phyloP scores from a whole-genome alignment of 2,113 vertebrate species.

The Vidua chalybeata region DNA sequence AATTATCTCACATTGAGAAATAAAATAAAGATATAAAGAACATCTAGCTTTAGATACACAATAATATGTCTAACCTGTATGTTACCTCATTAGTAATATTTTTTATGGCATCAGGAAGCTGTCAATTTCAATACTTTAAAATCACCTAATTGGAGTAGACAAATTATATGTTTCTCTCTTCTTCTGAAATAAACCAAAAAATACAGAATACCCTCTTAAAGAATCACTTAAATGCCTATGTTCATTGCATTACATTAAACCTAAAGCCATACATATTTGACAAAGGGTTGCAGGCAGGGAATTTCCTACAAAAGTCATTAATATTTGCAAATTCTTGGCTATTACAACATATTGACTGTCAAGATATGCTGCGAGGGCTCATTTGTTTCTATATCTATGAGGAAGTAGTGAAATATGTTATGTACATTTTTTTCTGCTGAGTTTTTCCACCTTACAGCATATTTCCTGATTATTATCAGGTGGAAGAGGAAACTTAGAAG shows the following conservation, averaged over 20 bases:
- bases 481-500: not conserved
- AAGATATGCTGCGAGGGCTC: not conserved
- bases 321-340: not conserved
- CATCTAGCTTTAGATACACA: not conserved
- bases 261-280: not conserved
- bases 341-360: not conserved
- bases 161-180: not conserved
- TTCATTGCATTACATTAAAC: not conserved
- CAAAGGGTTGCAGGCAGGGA: not conserved
- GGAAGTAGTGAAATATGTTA: not conserved
- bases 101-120: not conserved
- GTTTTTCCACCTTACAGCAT: not conserved
- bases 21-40: not conserved
- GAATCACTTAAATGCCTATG: not conserved
- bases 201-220: not conserved
- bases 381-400: not conserved
- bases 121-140: not conserved
- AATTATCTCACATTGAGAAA: not conserved
- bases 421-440: not conserved
- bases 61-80: not conserved
- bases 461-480: not conserved
- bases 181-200: not conserved
- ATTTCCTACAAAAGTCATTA: not conserved
- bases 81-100: not conserved
- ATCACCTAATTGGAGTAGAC: not conserved